A percentile compares a stretch with the other conserved stretches of the same genome.
phyloP scores from a whole-genome alignment of 2,113 vertebrate genomes.

The Lampris incognitus region DNA sequence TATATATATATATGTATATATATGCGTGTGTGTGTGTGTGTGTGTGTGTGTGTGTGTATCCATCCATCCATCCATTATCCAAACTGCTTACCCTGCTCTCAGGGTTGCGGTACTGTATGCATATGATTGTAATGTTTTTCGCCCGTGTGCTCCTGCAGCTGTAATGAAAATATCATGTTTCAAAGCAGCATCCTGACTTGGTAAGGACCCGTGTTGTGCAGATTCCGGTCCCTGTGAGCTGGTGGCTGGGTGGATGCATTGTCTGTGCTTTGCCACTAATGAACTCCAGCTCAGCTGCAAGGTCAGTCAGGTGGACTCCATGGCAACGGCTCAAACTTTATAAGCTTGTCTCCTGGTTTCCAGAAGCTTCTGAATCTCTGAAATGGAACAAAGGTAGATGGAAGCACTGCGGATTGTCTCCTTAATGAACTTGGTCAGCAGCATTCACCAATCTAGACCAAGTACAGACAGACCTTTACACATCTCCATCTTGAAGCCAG shows the following conservation, averaged over 20 bases:
- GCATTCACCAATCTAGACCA: conserved; percentile 36
- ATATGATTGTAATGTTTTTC: conserved; percentile 26
- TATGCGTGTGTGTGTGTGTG: conserved; percentile 1
- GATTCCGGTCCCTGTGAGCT: neutral
- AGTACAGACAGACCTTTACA: conserved; percentile 3
- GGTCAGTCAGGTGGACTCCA: conserved; percentile 70
- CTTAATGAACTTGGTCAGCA: conserved; percentile 63
- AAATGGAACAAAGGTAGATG: conserved; percentile 51
- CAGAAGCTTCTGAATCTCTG: conserved; percentile 53
- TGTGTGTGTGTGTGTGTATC: conserved; percentile 16
- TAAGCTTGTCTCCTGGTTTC: conserved; percentile 43
- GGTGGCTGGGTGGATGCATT: conserved; percentile 26
- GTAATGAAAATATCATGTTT: conserved; percentile 57
- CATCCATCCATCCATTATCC: too few species aligned
- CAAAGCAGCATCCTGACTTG: conserved; percentile 38
- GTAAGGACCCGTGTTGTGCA: conserved; percentile 25
- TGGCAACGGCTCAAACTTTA: conserved; percentile 62
- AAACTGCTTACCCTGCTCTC: too few species aligned
- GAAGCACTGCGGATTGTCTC: conserved; percentile 62
- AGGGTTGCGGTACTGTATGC: neutral
- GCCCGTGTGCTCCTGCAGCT: conserved; percentile 18
- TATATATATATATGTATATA: neutral
- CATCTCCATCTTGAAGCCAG: too few species aligned
- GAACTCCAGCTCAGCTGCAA: conserved; percentile 69
- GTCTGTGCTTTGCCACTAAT: conserved; percentile 68